Evolutionary conservation across 2,113 vertebrate species (phyloP).

Genomic region (Polypterus senegalus): DNA sequence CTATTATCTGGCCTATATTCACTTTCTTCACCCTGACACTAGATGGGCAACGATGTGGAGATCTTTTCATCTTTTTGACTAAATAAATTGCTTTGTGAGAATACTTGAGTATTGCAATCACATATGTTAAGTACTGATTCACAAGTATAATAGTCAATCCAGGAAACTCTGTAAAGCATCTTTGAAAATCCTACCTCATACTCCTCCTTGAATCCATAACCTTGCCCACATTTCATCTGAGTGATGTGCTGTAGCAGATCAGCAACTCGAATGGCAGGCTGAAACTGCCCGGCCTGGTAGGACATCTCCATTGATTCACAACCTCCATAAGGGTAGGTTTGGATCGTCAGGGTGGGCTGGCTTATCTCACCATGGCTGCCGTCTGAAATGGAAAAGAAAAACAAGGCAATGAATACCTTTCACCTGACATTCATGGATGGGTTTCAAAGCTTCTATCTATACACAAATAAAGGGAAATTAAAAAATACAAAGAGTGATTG

Average conservation of each 20-base stretch:
- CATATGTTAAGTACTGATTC: no score
- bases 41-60: no score
- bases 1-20: no score
- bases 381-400: constrained; percentile 42
- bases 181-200: constrained; percentile 68
- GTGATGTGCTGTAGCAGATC: constrained; percentile 97
- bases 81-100: no score
- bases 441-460: not conserved
- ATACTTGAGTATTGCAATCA: no score
- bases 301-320: constrained; percentile 92
- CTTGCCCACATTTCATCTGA: constrained; percentile 95
- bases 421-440: not conserved
- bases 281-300: constrained; percentile 85
- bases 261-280: constrained; percentile 87
- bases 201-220: constrained; percentile 95
- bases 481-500: no score
- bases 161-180: no score
- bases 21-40: no score
- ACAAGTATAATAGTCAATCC: no score
- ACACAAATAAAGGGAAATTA: no score
- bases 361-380: constrained; percentile 74
- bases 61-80: no score
- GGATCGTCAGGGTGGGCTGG: constrained; percentile 83
- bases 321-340: constrained; percentile 83
- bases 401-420: no score